Evolutionary conservation across 2,888 invertebrate genomes (phyloP), one percentile per base, ranked within the genome.

Genomic region (Odontothrips loti): DNA sequence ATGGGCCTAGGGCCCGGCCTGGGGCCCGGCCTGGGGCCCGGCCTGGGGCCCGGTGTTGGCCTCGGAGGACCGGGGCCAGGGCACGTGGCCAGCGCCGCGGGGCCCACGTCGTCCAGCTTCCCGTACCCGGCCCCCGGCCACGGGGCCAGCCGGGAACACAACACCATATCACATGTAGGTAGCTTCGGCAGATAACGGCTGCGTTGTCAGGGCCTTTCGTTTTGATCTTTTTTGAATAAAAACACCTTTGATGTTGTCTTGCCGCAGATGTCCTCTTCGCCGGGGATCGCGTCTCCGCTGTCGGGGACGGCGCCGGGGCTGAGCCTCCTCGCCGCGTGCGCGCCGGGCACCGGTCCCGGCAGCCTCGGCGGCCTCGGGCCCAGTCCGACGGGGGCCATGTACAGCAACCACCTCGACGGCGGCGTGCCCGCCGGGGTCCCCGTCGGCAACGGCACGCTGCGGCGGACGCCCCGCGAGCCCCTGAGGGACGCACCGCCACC

Each of bases 381-480:
- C 58, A 43, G 34, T 43, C 34, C 34, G 34, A 43, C 34, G 34
- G 34, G 3, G 34, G 3, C 34, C 3, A 43, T 43, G 34, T 43
- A 43, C 34, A 58, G 58, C 58, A 58, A 58, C 58, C 58, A 58
- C 58, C 20, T 58, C 12, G 58, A 58, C 15, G 58, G 58, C 58
- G 58, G 20, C 15, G 58, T 51, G 51, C 51, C 51, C 68, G 20
- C 20, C 58, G 58, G 20, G 58, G 20, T 20, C 15, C 15, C 20
- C 15, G 11, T 75, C 89, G 88, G 79, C 85, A 89, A 83, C 90
- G 87, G 83, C 87, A 89, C 87, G 90, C 87, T 75, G 68, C 23
- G 68, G 23, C 23, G 68, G 27, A 75, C 68, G 23, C 68, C 68
- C 6, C 23, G 68, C 23, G 68, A 75, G 68, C 68, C 68, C 9